Conservation (phyloP, 2,113 vertebrate genomes). For the Agapornis roseicollis region DNA sequence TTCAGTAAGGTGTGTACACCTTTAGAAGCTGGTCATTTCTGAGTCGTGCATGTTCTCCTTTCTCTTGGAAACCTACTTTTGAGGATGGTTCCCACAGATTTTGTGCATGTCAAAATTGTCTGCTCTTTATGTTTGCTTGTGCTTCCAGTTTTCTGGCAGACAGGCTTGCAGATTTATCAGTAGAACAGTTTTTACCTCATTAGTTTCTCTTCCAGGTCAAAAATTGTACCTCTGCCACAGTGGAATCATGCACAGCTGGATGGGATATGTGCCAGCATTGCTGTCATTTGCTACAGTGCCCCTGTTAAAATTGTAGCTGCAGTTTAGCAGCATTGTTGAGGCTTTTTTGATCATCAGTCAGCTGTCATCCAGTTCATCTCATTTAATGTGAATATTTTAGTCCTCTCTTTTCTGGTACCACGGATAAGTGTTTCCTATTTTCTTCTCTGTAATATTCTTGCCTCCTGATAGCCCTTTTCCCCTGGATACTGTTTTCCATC, state of each 20-base stretch:
- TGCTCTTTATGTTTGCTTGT: background rate
- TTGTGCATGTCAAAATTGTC: background rate
- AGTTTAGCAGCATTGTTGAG: background rate
- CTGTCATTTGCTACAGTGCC: background rate
- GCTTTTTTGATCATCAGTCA: background rate
- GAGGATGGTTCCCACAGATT: background rate
- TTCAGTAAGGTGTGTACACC: constrained; percentile 90
- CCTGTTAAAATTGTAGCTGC: background rate
- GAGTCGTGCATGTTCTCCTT: background rate
- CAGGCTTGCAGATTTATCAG: background rate
- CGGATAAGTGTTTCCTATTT: background rate
- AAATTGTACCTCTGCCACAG: background rate
- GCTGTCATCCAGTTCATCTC: background rate
- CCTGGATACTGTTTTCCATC: background rate
- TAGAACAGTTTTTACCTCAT: background rate
- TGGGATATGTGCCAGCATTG: background rate
- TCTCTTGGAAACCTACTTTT: background rate
- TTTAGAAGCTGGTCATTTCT: background rate
- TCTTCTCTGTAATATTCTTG: background rate
- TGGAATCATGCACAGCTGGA: background rate
- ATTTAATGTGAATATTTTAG: background rate
- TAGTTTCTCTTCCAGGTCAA: constrained; percentile 11
- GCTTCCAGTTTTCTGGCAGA: background rate
- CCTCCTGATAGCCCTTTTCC: background rate
- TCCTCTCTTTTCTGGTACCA: background rate